These are phyloP conservation scores for Drosophila tanythrix DNA, from an alignment of 2,888 invertebrate species.

Conservation along the genomic window DNA sequence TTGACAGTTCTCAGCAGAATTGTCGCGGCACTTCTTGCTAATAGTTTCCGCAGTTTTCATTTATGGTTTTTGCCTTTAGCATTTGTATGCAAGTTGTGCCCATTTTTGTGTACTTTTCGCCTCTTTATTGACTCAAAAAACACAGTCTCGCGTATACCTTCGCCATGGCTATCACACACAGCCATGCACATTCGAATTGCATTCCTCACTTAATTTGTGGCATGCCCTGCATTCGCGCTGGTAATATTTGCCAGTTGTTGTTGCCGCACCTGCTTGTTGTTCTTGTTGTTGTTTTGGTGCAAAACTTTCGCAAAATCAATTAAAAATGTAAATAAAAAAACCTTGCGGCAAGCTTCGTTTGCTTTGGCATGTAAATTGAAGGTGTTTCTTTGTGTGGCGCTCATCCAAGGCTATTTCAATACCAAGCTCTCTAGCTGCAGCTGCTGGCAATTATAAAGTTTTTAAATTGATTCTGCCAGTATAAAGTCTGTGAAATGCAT, in stretches of 20 bases:
- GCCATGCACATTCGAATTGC: slow-evolving; percentile 44
- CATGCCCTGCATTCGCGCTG: slow-evolving; percentile 60
- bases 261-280: slow-evolving; percentile 12
- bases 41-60: slow-evolving; percentile 69
- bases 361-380: slow-evolving; percentile 63
- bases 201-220: slow-evolving; percentile 75
- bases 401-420: slow-evolving; percentile 20
- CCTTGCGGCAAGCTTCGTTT: slow-evolving; percentile 55
- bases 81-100: slow-evolving; percentile 35
- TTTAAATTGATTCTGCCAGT: slow-evolving; percentile 55
- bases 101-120: slow-evolving; percentile 39
- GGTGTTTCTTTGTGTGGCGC: slow-evolving; percentile 56
- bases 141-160: background rate
- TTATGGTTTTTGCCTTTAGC: slow-evolving; percentile 45
- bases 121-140: slow-evolving; percentile 55
- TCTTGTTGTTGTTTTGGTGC: slow-evolving; percentile 10
- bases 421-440: slow-evolving; percentile 2
- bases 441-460: slow-evolving; percentile 63
- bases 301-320: slow-evolving; percentile 70
- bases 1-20: slow-evolving; percentile 65
- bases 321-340: slow-evolving; percentile 66
- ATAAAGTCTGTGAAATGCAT: slow-evolving; percentile 28
- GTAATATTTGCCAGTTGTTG: slow-evolving; percentile 51
- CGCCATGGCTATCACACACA: background rate
- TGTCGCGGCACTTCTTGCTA: slow-evolving; percentile 68